A percentile compares a stretch with the other conserved stretches of the same genome.
These are phyloP conservation scores for Lytechinus pictus DNA, from an alignment of 35 echinoderm and acorn worm species.

Conservation along the genomic window DNA sequence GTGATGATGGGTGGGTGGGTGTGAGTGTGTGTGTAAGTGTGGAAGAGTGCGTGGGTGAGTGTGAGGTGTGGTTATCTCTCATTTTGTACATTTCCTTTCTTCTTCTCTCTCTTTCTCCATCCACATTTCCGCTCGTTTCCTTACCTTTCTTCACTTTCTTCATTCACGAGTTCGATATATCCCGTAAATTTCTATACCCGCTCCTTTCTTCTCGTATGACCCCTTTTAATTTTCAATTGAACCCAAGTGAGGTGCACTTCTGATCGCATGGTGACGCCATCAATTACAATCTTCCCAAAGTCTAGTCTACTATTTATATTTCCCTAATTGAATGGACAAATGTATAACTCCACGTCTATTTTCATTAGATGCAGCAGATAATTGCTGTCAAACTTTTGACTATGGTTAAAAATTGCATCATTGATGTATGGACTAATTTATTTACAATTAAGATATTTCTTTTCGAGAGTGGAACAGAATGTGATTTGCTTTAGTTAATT, in stretches of 20 bases:
- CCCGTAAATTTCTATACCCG: not conserved
- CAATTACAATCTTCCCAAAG: not conserved
- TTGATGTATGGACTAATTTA: no score
- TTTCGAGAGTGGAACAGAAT: no score
- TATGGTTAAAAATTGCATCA: not conserved
- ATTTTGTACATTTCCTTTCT: no score
- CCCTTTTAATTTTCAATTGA: not conserved
- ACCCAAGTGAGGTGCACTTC: not conserved
- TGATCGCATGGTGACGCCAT: not conserved
- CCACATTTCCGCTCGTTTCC: no score
- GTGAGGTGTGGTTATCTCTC: no score
- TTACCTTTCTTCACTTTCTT: not conserved
- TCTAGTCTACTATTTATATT: not conserved
- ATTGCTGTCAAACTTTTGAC: not conserved
- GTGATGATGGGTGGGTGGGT: no score
- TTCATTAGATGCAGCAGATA: not conserved
- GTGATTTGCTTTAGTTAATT: no score
- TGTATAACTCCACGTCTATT: not conserved
- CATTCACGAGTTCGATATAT: not conserved
- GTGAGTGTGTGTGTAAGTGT: no score
- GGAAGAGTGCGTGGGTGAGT: no score
- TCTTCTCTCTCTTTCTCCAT: no score
- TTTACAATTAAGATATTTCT: no score
- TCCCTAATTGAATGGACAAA: slow-evolving; percentile 12
- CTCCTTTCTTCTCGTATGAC: not conserved